Evolutionary conservation across 2,888 invertebrate species (phyloP).

Genomic region (Drosophila recens): DNA sequence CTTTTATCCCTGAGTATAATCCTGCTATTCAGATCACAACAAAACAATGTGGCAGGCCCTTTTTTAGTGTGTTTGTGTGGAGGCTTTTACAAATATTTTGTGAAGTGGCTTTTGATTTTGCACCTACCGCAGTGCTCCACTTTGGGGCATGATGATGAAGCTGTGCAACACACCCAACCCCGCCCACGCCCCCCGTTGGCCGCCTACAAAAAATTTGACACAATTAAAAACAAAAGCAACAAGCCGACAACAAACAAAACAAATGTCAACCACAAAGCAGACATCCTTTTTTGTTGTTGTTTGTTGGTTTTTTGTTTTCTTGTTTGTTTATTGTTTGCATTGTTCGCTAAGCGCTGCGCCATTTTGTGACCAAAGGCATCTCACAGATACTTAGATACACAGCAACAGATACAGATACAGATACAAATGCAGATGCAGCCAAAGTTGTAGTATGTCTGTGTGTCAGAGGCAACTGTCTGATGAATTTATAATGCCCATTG

Average conservation of each 20-base stretch:
- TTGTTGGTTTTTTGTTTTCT: constrained; percentile 11
- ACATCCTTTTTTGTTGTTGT: constrained; percentile 58
- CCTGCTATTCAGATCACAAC: constrained; percentile 36
- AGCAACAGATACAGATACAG: constrained; percentile 47
- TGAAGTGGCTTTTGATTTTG: constrained; percentile 80
- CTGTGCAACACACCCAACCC: constrained; percentile 9
- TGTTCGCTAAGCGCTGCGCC: constrained; percentile 77
- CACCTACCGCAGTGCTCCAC: constrained; percentile 76
- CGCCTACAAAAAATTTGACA: constrained; percentile 64
- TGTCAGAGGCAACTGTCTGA: constrained; percentile 68
- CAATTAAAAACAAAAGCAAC: constrained; percentile 78
- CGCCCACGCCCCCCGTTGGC: background rate
- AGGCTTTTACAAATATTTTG: constrained; percentile 67
- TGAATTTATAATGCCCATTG: constrained; percentile 80
- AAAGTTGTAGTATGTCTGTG: constrained; percentile 10
- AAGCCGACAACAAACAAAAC: constrained; percentile 61
- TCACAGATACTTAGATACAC: constrained; percentile 63
- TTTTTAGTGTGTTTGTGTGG: constrained; percentile 1
- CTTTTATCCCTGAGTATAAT: background rate
- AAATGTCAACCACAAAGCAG: constrained; percentile 75
- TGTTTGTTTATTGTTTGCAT: constrained; percentile 60
- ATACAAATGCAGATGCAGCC: constrained; percentile 58
- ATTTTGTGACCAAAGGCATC: constrained; percentile 74
- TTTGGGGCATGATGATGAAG: constrained; percentile 33
- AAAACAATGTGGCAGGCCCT: constrained; percentile 50